Base-by-base conservation (phyloP, 2,888 invertebrate genomes). In the Aethes cnicana region DNA sequence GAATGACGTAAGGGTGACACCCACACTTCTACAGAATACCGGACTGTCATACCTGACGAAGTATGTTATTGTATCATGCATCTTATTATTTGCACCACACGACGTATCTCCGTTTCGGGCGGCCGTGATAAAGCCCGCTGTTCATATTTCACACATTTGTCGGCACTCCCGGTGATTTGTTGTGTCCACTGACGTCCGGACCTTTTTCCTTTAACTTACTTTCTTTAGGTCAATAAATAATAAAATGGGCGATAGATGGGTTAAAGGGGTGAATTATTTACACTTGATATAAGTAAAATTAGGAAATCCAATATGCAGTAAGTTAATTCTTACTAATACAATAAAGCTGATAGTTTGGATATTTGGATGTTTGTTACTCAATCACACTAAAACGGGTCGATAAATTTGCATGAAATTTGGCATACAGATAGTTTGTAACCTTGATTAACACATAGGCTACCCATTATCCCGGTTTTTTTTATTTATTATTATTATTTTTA, bases 91-190 rank as follows among this genome's bases (percentile, higher is more conserved):
- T 77, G 74, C 58, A 63, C 78, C 79, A 76, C 66, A 43, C 56
- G n/a, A n/a, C n/a, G 39, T 68, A 60, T 68, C 61, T 56, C 62
- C 73, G 72, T 79, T 77, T 75, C 61, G 77, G 74, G 62, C 60
- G 70, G 61, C 42, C 64, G 59, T 68, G 81, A 80, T 80, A 81
- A 77, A 74, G 65, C 64, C 36, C 57, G 32, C 56, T 68, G 78
- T 80, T 77, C 77, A 79, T 81, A 82, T 77, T 75, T 82, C 77
- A 80, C 72, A 63, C 73, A 79, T 80, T 79, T 77, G 77, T 78
- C 77, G 76, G 71, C 64, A 59, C 67, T 66, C 61, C 52, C 54
- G 56, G 66, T 79, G 81, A 82, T 82, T 79, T 80, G 79, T 81
- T 69, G 77, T 66, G 70, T 70, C 67, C 69, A 68, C 58, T 70